Evolutionary conservation across 2,888 invertebrate genomes (phyloP).

Genomic region (Athripsodes cinereus): DNA sequence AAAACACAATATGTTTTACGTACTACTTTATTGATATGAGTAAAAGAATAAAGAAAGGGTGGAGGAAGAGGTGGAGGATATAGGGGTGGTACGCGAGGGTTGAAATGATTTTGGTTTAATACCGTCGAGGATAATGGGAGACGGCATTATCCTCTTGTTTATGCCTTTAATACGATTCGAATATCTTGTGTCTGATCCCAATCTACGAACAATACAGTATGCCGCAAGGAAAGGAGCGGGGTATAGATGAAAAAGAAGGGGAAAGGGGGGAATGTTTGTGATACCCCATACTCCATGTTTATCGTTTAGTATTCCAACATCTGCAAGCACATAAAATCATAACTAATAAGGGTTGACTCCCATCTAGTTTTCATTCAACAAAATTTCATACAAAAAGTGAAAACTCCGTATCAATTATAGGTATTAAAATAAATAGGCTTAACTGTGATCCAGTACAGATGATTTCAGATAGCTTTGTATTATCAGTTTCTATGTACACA

Average conservation of each 20-base stretch:
- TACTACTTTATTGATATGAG: no score
- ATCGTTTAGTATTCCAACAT: constrained; percentile 22
- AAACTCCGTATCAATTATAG: no score
- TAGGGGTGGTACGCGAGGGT: background rate
- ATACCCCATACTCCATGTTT: constrained; percentile 16
- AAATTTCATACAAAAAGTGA: no score
- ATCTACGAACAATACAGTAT: constrained; percentile 3
- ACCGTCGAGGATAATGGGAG: constrained; percentile 23
- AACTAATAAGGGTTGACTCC: background rate
- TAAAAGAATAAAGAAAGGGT: background rate
- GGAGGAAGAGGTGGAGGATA: background rate
- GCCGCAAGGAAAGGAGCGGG: background rate
- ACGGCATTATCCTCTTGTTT: constrained; percentile 27
- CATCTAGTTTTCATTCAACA: background rate
- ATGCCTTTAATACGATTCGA: constrained; percentile 28
- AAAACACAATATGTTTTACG: no score
- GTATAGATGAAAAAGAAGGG: background rate
- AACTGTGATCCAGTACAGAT: no score
- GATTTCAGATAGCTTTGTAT: no score
- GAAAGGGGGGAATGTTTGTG: background rate
- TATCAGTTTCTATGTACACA: no score
- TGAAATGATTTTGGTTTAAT: constrained; percentile 14
- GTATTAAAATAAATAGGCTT: no score
- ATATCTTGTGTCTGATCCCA: constrained; percentile 26
- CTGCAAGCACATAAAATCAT: constrained; percentile 20